Conservation (phyloP, 2,888 invertebrate species). For the Chydorus sphaericus region DNA sequence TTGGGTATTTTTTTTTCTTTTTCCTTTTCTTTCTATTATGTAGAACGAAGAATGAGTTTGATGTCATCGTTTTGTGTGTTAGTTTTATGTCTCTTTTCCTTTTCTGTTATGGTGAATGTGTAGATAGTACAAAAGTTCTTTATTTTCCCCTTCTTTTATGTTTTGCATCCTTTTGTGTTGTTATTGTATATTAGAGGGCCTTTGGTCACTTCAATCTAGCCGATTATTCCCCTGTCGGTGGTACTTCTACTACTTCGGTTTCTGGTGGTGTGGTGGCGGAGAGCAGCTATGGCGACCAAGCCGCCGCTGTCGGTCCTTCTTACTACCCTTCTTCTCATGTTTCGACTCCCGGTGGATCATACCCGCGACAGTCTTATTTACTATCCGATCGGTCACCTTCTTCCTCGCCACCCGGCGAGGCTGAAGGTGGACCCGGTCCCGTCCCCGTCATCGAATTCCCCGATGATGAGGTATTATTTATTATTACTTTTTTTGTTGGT, state of each 20-base stretch:
- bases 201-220: background rate
- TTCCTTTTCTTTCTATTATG: background rate
- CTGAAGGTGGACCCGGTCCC: constrained; percentile 34
- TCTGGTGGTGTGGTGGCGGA: background rate
- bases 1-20: background rate
- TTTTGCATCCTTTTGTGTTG: background rate
- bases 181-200: constrained; percentile 1
- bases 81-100: background rate
- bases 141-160: background rate
- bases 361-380: background rate
- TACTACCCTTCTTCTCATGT: background rate
- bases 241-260: background rate
- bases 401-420: background rate
- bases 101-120: background rate
- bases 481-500: too few relatives aligned
- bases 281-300: background rate
- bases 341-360: background rate
- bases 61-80: too few relatives aligned
- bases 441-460: constrained; percentile 75
- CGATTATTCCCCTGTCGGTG: background rate
- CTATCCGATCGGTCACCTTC: background rate
- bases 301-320: background rate
- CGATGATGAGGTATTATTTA: constrained; percentile 62
- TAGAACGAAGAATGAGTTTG: background rate
- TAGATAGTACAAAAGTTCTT: background rate